Evolutionary conservation across 2,797 vertebrate genomes (phyloP).

Genomic region (Mycteria americana): DNA sequence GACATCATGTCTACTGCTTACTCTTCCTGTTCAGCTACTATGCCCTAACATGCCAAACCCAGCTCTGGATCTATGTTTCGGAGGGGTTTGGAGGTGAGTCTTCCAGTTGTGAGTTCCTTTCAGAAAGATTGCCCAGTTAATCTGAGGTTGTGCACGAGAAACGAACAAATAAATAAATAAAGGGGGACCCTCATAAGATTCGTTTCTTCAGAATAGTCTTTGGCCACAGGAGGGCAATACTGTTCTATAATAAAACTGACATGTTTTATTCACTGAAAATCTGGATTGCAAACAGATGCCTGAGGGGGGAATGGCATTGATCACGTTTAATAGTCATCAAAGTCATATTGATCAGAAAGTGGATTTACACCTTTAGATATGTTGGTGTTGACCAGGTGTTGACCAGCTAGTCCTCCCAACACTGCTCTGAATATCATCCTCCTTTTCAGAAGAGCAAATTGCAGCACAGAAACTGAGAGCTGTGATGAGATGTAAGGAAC

Average conservation of each 20-base stretch:
- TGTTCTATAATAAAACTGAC: slow-evolving; percentile 22
- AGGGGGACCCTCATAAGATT: background rate
- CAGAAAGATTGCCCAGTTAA: background rate
- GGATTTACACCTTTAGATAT: background rate
- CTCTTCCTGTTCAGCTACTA: background rate
- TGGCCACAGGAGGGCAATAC: slow-evolving; percentile 67
- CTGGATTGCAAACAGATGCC: background rate
- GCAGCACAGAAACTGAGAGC: background rate
- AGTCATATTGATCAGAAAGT: slow-evolving; percentile 1
- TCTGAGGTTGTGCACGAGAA: background rate
- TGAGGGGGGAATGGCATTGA: background rate
- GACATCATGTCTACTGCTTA: background rate
- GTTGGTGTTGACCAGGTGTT: background rate
- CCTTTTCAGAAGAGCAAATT: background rate
- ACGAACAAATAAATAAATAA: background rate
- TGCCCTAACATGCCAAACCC: background rate
- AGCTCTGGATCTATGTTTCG: background rate
- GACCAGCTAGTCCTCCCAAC: background rate
- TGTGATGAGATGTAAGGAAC: background rate
- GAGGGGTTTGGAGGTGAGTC: background rate
- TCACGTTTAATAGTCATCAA: background rate
- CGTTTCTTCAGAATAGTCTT: background rate
- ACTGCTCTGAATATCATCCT: background rate
- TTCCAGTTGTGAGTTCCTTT: background rate
- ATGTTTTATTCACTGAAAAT: background rate